Evolutionary conservation across 2,888 invertebrate genomes (phyloP).

Genomic region (Lissonota sp.): DNA sequence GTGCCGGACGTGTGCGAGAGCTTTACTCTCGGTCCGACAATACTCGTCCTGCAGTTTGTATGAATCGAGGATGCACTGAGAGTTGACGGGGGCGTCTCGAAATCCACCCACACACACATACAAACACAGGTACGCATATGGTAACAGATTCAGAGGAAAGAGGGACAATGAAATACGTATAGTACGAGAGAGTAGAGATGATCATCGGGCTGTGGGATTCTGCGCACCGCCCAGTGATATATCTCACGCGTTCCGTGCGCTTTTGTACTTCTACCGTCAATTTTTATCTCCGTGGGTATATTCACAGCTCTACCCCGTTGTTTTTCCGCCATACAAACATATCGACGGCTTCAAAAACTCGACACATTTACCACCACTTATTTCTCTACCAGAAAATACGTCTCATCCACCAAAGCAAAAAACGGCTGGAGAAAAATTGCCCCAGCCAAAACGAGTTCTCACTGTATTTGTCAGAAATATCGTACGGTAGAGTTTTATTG

Average conservation of each 20-base stretch:
- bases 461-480: too few relatives aligned
- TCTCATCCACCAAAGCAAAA: too few relatives aligned
- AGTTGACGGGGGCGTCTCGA: slow-evolving; percentile 80
- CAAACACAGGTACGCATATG: slow-evolving; percentile 46
- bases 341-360: too few relatives aligned
- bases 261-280: slow-evolving; percentile 51
- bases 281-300: slow-evolving; percentile 1
- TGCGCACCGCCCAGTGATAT: slow-evolving; percentile 74
- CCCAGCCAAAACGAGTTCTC: too few relatives aligned
- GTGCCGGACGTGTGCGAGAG: slow-evolving; percentile 65
- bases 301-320: slow-evolving; percentile 40
- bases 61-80: slow-evolving; percentile 67
- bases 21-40: background rate
- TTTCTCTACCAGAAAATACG: too few relatives aligned
- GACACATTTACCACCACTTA: too few relatives aligned
- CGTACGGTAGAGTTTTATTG: too few relatives aligned
- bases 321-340: too few relatives aligned
- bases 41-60: slow-evolving; percentile 11
- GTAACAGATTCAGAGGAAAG: slow-evolving; percentile 56
- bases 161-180: slow-evolving; percentile 62
- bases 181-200: slow-evolving; percentile 54
- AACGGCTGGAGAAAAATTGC: too few relatives aligned
- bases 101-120: slow-evolving; percentile 80
- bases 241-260: slow-evolving; percentile 60
- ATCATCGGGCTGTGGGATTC: slow-evolving; percentile 62